phyloP scores from a whole-genome alignment of 2,113 vertebrate species.

The Chunga burmeisteri region DNA sequence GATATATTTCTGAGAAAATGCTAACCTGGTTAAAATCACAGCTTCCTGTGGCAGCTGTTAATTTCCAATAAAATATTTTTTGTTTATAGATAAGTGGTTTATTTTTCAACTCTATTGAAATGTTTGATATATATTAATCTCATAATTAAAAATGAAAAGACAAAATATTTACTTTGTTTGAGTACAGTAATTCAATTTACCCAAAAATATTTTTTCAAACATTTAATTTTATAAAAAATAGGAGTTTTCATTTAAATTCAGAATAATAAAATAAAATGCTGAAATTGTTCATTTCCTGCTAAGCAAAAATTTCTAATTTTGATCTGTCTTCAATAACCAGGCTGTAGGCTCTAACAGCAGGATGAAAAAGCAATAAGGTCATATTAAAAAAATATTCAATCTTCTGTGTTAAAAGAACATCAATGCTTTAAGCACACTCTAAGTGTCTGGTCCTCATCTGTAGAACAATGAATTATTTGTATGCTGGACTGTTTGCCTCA shows the following conservation, averaged over 20 bases:
- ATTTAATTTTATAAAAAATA: neutral
- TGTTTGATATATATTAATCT: neutral
- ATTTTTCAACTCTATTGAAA: neutral
- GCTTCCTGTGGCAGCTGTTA: neutral
- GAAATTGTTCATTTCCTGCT: neutral
- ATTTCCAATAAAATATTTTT: neutral
- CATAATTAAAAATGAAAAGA: neutral
- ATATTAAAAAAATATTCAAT: neutral
- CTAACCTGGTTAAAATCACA: neutral
- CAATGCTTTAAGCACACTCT: neutral
- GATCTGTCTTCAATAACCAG: neutral
- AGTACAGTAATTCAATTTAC: neutral
- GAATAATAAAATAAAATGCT: neutral
- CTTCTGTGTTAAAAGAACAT: neutral
- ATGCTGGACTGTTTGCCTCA: neutral
- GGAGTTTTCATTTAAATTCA: neutral
- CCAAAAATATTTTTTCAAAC: neutral
- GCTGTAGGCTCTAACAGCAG: neutral
- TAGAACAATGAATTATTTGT: neutral
- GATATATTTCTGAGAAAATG: neutral
- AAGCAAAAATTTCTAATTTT: neutral
- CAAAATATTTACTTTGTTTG: neutral
- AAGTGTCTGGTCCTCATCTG: neutral
- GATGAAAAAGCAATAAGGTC: neutral
- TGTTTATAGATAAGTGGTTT: accelerated